These are phyloP conservation scores for Alectura lathami DNA, from an alignment of 2,113 vertebrate genomes.

Conservation along the genomic window DNA sequence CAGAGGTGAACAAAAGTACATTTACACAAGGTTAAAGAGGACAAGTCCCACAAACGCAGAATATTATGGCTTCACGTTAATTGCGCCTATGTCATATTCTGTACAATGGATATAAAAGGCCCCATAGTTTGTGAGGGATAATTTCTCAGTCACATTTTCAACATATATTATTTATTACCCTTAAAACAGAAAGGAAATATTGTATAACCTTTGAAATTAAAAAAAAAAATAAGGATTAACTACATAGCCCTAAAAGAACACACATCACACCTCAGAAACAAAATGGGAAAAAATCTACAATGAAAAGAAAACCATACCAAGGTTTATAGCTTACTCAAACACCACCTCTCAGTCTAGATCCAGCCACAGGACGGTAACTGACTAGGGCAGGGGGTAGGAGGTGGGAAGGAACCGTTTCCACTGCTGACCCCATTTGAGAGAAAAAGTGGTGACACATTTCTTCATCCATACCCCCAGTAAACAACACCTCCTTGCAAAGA, in stretches of 20 bases:
- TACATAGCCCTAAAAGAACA: not conserved
- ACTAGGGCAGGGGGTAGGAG: conserved; percentile 3
- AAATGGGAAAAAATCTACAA: not conserved
- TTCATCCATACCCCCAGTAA: not conserved
- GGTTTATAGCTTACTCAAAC: not conserved
- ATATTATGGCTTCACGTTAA: not conserved
- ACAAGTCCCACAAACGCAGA: not conserved
- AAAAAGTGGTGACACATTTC: not conserved
- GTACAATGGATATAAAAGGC: not conserved
- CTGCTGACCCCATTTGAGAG: not conserved
- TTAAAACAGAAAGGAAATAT: not conserved
- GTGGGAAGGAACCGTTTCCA: not conserved
- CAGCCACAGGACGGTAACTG: not conserved
- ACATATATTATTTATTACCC: not conserved
- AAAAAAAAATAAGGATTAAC: not conserved
- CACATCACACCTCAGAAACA: not conserved
- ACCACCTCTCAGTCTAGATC: not conserved
- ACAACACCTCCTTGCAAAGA: not conserved
- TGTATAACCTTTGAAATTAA: not conserved
- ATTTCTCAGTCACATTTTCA: not conserved
- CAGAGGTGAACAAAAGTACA: not conserved
- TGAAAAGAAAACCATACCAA: not conserved
- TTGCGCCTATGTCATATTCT: not conserved
- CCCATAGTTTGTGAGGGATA: not conserved
- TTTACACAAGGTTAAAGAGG: not conserved